A percentile compares a stretch with the other conserved stretches of the same genome.
Conservation (phyloP, 37 sponge, comb jelly and placozoan species). For the Spongilla lacustris region DNA sequence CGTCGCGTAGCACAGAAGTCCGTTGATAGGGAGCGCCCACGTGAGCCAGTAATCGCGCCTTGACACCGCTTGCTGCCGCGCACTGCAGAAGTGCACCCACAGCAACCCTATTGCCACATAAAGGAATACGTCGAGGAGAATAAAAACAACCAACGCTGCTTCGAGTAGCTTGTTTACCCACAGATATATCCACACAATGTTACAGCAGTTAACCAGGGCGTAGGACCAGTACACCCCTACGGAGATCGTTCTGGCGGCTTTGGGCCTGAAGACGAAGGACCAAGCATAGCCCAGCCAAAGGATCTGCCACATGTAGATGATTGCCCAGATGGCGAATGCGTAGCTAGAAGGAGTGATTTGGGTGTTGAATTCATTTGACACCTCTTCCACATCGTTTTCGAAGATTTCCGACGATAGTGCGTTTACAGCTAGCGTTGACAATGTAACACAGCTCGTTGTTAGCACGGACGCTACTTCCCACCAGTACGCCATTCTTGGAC, state of each 20-base stretch:
- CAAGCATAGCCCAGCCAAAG: slow-evolving; percentile 64
- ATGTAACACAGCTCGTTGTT: not conserved
- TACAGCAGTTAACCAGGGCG: slow-evolving; percentile 5
- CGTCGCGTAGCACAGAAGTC: slow-evolving; percentile 18
- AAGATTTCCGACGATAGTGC: not conserved
- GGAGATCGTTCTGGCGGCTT: slow-evolving; percentile 14
- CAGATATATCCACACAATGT: slow-evolving; percentile 46
- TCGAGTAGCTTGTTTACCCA: slow-evolving; percentile 34
- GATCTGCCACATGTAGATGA: slow-evolving; percentile 65
- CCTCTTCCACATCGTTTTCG: slow-evolving; percentile 2
- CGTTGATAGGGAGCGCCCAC: slow-evolving; percentile 8
- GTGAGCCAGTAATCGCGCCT: slow-evolving; percentile 10
- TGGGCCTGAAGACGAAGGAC: slow-evolving; percentile 60
- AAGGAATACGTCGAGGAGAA: not conserved
- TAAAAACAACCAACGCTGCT: slow-evolving; percentile 31
- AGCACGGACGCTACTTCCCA: not conserved
- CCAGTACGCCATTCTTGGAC: not conserved
- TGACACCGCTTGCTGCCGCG: not conserved
- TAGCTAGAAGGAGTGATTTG: slow-evolving; percentile 56
- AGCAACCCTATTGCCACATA: not conserved
- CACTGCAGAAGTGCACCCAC: not conserved
- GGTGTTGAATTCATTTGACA: slow-evolving; percentile 28
- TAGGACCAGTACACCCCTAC: slow-evolving; percentile 9
- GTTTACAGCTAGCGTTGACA: not conserved
- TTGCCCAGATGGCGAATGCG: slow-evolving; percentile 70